Evolutionary conservation across 1,140 invertebrate genomes (phyloP).

Genomic region (Nixonia krombeini): DNA sequence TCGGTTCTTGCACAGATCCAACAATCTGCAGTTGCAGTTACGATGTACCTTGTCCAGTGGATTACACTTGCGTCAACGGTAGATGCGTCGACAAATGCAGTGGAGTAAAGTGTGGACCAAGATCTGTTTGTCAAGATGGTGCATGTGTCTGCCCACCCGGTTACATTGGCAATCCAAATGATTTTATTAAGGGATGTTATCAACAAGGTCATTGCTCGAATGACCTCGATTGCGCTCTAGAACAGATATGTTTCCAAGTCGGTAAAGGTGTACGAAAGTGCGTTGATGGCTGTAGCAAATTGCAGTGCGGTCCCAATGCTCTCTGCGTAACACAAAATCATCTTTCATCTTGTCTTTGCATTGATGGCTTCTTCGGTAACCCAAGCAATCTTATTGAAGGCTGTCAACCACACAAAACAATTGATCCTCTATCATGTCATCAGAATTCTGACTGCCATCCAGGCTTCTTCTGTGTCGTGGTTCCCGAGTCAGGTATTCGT

Average conservation of each 20-base stretch:
- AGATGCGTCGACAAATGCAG: conserved; percentile 83
- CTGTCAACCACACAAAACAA: conserved; percentile 79
- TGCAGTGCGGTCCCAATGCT: conserved; percentile 92
- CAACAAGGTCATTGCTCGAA: conserved; percentile 81
- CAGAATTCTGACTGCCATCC: conserved; percentile 80
- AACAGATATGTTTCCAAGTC: conserved; percentile 89
- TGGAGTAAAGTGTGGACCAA: conserved; percentile 82
- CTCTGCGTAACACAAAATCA: conserved; percentile 87
- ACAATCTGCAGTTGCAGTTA: conserved; percentile 79
- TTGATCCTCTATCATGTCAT: conserved; percentile 73
- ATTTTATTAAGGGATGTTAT: conserved; percentile 79
- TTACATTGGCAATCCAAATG: conserved; percentile 83
- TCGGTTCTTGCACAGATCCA: conserved; percentile 79
- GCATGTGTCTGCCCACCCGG: conserved; percentile 85
- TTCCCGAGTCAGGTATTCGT: conserved; percentile 74
- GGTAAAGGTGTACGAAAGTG: conserved; percentile 83
- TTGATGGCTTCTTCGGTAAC: conserved; percentile 84
- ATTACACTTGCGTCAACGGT: conserved; percentile 80
- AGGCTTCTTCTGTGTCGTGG: conserved; percentile 75
- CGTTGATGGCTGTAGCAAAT: conserved; percentile 87
- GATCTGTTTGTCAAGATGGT: conserved; percentile 84
- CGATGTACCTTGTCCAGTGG: conserved; percentile 80
- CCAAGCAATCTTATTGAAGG: conserved; percentile 83
- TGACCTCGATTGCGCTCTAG: conserved; percentile 83
- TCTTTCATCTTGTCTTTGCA: conserved; percentile 86